phyloP scores from a whole-genome alignment of 2,113 vertebrate species.

The Sus scrofa region DNA sequence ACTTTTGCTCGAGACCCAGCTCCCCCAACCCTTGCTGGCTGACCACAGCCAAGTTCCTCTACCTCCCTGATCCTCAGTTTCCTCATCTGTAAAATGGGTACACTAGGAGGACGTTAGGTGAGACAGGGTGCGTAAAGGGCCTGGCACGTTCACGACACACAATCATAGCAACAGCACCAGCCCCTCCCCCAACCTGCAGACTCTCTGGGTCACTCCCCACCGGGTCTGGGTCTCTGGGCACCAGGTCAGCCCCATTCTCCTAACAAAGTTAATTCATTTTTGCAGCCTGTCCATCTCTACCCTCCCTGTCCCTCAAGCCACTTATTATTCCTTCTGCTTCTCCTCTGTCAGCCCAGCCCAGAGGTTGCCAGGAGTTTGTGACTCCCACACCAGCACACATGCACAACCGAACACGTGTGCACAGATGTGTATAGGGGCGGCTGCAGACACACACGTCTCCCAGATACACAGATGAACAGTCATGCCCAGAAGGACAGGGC shows the following conservation, averaged over 20 bases:
- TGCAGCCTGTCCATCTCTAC: slow-evolving; percentile 3
- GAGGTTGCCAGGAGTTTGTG: background rate
- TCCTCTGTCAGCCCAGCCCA: background rate
- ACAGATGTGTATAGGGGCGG: too few species aligned
- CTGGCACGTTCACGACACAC: rapidly evolving
- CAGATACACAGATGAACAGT: background rate
- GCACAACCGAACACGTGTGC: too few species aligned
- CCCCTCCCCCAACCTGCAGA: too few species aligned
- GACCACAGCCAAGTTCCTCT: background rate
- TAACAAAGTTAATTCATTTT: rapidly evolving
- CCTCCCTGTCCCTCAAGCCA: rapidly evolving
- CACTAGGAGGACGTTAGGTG: rapidly evolving
- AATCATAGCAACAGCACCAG: rapidly evolving
- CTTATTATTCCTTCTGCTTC: background rate
- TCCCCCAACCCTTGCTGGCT: rapidly evolving
- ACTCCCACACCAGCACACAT: background rate
- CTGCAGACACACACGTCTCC: background rate
- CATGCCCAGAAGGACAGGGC: rapidly evolving
- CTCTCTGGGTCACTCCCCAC: rapidly evolving
- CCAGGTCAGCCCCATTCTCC: background rate
- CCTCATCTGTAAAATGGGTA: background rate
- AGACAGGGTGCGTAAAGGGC: background rate
- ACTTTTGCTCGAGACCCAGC: background rate
- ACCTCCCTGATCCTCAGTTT: background rate
- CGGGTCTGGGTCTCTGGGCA: rapidly evolving